Base-by-base conservation (phyloP, 30 jellyfish, hydroid and myxozoan species). In the Nemopilema nomurai region DNA sequence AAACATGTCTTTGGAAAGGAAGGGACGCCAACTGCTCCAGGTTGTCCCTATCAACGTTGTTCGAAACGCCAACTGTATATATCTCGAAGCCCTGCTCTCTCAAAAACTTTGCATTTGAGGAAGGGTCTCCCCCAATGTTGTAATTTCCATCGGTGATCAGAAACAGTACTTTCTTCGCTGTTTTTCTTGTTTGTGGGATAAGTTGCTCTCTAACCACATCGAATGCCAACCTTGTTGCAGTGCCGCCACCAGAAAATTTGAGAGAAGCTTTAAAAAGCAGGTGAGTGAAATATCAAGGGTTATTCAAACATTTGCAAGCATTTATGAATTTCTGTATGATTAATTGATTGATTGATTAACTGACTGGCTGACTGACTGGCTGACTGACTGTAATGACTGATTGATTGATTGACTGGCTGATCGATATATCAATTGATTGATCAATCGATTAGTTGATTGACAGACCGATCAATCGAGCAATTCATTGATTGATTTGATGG, bases 191-290 rank as follows among this genome's bases (percentile, higher is more conserved):
- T 69, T 87, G 82, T 62, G 71, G 80, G 18, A 62, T 29, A 20
- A 87, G 91, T 49, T 77, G 31, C 25, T 27, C 63, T 13, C 70
- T 30, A n/a, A 87, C 91, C 22, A 78, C 31, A 62, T 87, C 88
- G 1, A 87, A 62, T 0, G 96, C 96, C 20, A 28, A 51, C 41
- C 96, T 79, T 29, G 90, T 71, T 16, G 80, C 96, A 4, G 96
- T 87, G 19, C 96, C 96, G 18, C 96, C 96, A 53, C 96, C 96
- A n/a, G 78, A 28, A 51, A 87, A 87, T 19, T 71, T 67, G 28
- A 87, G 27, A 28, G 68, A 24, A 1, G 75, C 96, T 87, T 24
- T 53, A 65, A 62, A 16, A 52, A 62, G 9, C n/a, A n/a, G n/a
- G n/a, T n/a, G n/a, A n/a, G n/a, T n/a, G n/a, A n/a, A n/a, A n/a